A percentile compares a stretch with the other conserved stretches of the same genome.
These are phyloP conservation scores for Drosophila athabasca DNA, from an alignment of 1,140 invertebrate species.

Conservation along the genomic window DNA sequence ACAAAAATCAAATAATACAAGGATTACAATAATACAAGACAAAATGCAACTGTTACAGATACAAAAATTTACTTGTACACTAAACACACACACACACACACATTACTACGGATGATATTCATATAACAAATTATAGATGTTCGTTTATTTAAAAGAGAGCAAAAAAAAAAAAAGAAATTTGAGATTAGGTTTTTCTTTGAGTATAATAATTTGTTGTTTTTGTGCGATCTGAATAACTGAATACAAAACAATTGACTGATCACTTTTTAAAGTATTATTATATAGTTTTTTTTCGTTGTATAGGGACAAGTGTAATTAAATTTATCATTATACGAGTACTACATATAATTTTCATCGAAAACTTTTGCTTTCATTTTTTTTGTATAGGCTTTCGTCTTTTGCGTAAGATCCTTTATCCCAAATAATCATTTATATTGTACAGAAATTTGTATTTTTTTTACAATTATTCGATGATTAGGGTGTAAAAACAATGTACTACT, in stretches of 20 bases:
- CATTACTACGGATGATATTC: constrained; percentile 51
- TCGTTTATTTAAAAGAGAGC: constrained; percentile 37
- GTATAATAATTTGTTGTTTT: constrained; percentile 60
- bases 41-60: constrained; percentile 74
- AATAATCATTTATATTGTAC: constrained; percentile 59
- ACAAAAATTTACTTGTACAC: constrained; percentile 71
- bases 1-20: constrained; percentile 62
- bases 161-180: constrained; percentile 28
- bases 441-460: constrained; percentile 41
- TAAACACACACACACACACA: constrained; percentile 33
- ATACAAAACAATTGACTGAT: constrained; percentile 77
- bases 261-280: constrained; percentile 79
- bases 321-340: constrained; percentile 7
- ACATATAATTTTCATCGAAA: constrained; percentile 19
- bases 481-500: constrained; percentile 67
- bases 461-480: constrained; percentile 62
- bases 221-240: constrained; percentile 55
- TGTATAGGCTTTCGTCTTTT: constrained; percentile 49
- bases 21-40: constrained; percentile 43
- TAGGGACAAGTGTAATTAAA: constrained; percentile 68
- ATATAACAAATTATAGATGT: constrained; percentile 62
- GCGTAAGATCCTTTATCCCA: constrained; percentile 11
- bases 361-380: constrained; percentile 47
- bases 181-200: constrained; percentile 71
- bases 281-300: constrained; percentile 68